Evolutionary conservation across 1,140 invertebrate genomes (phyloP), one percentile per base, ranked within the genome.

Genomic region (Trichonephila clavipes): DNA sequence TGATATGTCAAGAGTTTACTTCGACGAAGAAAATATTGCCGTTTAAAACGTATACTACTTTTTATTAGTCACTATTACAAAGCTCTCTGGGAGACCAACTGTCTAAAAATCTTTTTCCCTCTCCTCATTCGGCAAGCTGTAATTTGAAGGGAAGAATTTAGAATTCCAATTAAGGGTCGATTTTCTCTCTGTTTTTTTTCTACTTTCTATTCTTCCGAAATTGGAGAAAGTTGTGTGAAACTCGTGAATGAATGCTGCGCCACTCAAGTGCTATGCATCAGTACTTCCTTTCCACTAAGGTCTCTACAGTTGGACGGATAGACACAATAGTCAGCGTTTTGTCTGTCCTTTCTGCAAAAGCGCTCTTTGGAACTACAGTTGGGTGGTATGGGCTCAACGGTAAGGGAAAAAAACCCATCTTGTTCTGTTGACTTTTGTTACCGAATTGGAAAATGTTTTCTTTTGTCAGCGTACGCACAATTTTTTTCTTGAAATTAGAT

Each of bases 201-300:
- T 72, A 1, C 34, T 40, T 40, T 40, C 24, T 28, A 18, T 34
- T 28, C 28, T 18, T 19, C 44, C 12, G 82, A 83, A 83, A 83
- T 83, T 24, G 82, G 82, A 83, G 82, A 83, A 83, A 83, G 82
- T 51, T 83, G 82, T 83, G 44, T 12, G 51, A 83, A 83, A 83
- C 14, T 58, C 3, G n/a, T 59, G 82, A 83, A 83, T 58, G 82
- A 59, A 77, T 77, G 72, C 16, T 16, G 34, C 40, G 72, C 72
- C 28, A 77, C 12, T 16, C 14, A 28, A 77, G 19, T 51, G 16
- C 18, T 24, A 14, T 58, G 44, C 44, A 21, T 58, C 44, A n/a
- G 44, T 51, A 58, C 10, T 44, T 83, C 16, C 21, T 59, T 51
- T 58, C 28, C 51, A 77, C 28, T 18, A 6, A 34, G 72, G 72